A percentile compares a stretch with the other conserved stretches of the same genome.
These are phyloP conservation scores for Cebidichthys violaceus DNA, from an alignment of 2,113 vertebrate genomes.

Conservation along the genomic window DNA sequence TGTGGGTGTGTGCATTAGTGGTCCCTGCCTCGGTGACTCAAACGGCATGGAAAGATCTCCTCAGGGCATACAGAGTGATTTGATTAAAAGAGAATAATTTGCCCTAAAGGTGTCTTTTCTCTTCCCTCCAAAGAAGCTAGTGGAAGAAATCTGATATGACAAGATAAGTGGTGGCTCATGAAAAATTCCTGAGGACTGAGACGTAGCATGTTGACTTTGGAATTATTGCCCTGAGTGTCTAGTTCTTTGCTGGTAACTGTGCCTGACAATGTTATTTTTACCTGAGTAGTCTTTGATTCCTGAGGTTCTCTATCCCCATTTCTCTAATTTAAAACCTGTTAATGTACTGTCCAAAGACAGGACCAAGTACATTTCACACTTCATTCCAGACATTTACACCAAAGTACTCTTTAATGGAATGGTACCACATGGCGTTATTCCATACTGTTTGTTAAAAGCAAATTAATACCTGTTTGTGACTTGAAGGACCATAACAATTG, in stretches of 20 bases:
- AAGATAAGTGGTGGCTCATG: slow-evolving; percentile 86
- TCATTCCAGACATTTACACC: slow-evolving; percentile 48
- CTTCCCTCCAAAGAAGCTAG: slow-evolving; percentile 63
- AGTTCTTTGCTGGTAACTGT: slow-evolving; percentile 63
- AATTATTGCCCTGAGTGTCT: slow-evolving; percentile 72
- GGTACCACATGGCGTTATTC: background rate
- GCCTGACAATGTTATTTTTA: slow-evolving; percentile 77
- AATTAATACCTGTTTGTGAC: background rate
- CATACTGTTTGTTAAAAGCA: slow-evolving; percentile 9
- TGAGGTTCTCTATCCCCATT: slow-evolving; percentile 33
- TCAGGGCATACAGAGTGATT: slow-evolving; percentile 76
- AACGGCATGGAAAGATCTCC: slow-evolving; percentile 64
- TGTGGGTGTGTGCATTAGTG: slow-evolving; percentile 40
- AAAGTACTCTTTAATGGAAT: slow-evolving; percentile 27
- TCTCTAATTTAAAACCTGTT: slow-evolving; percentile 56
- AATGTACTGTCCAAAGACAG: slow-evolving; percentile 38
- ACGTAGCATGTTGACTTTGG: slow-evolving; percentile 78
- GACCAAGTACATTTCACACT: slow-evolving; percentile 30
- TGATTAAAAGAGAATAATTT: slow-evolving; percentile 83
- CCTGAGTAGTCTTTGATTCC: slow-evolving; percentile 63
- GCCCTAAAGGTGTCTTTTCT: slow-evolving; percentile 83
- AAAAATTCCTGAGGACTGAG: slow-evolving; percentile 82
- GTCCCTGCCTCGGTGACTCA: slow-evolving; percentile 58
- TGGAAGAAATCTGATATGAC: slow-evolving; percentile 84
- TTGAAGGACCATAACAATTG: background rate